Evolutionary conservation across 2,113 vertebrate species (phyloP).

Genomic region (Uria lomvia): DNA sequence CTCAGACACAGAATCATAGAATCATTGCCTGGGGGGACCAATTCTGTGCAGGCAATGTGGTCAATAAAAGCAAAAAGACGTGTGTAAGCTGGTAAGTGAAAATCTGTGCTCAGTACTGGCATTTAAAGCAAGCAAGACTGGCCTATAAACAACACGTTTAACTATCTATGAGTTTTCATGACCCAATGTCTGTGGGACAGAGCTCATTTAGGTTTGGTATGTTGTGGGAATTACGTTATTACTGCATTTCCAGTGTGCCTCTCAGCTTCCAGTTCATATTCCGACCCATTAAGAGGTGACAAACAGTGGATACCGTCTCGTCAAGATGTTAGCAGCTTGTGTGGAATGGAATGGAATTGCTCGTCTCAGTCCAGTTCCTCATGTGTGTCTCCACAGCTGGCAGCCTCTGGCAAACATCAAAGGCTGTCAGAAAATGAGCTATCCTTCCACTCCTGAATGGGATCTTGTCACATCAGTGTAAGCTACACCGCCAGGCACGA

Average conservation of each 20-base stretch:
- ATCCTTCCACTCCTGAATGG: fast-evolving
- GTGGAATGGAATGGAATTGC: neutral
- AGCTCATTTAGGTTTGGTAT: neutral
- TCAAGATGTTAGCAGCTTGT: fast-evolving
- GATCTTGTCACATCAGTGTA: fast-evolving
- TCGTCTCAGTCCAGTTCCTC: neutral
- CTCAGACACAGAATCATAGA: neutral
- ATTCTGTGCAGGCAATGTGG: neutral
- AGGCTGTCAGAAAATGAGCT: neutral
- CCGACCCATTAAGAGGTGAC: neutral
- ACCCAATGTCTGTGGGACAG: neutral
- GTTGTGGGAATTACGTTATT: neutral
- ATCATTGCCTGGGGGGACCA: neutral
- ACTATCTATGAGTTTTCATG: neutral
- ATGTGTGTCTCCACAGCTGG: neutral
- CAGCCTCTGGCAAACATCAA: neutral
- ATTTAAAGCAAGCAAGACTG: neutral
- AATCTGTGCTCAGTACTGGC: neutral
- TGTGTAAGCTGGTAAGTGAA: neutral
- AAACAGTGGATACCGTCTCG: neutral
- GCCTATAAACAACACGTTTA: neutral
- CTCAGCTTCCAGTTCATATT: neutral
- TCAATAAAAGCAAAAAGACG: neutral
- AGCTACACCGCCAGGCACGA: fast-evolving
- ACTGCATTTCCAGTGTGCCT: neutral